A percentile compares a stretch with the other conserved stretches of the same genome.
These are phyloP conservation scores for Stichopus horrens DNA, from an alignment of 53 echinoderm and acorn worm genomes.

Conservation along the genomic window DNA sequence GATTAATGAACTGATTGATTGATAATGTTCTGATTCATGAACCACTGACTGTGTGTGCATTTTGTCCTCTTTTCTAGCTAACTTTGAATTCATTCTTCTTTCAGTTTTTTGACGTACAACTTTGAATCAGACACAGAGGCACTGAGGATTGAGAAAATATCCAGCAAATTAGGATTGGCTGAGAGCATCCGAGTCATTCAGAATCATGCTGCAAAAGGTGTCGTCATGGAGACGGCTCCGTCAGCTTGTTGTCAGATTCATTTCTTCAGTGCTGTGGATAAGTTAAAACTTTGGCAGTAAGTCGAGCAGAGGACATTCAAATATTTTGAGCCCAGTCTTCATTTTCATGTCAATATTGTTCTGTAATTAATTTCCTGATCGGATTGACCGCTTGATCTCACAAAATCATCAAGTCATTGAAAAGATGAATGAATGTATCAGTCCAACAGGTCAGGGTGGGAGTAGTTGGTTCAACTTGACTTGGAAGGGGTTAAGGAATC, in stretches of 20 bases:
- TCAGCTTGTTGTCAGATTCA: neutral
- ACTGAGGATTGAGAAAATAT: neutral
- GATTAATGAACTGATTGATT: too few relatives aligned
- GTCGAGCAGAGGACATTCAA: neutral
- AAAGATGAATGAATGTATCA: too few relatives aligned
- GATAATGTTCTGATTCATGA: too few relatives aligned
- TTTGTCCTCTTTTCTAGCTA: too few relatives aligned
- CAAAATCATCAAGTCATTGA: too few relatives aligned
- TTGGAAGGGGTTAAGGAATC: too few relatives aligned
- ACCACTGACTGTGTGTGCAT: too few relatives aligned
- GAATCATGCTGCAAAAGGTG: neutral
- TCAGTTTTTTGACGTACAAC: constrained; percentile 5
- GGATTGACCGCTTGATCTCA: too few relatives aligned
- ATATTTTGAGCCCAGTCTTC: neutral
- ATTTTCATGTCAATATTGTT: too few relatives aligned
- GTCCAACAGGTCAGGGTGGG: too few relatives aligned
- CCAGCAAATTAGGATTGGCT: neutral
- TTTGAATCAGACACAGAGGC: neutral
- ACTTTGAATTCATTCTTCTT: neutral
- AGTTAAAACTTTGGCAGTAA: constrained; percentile 24
- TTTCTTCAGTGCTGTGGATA: neutral
- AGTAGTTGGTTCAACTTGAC: too few relatives aligned
- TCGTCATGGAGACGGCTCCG: neutral
- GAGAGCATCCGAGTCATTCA: neutral
- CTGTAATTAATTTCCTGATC: too few relatives aligned